Percentiles rank a stretch among this genome's conserved stretches.
These are phyloP conservation scores for Catharus bicknelli DNA, from an alignment of 2,113 vertebrate species.

Conservation along the genomic window DNA sequence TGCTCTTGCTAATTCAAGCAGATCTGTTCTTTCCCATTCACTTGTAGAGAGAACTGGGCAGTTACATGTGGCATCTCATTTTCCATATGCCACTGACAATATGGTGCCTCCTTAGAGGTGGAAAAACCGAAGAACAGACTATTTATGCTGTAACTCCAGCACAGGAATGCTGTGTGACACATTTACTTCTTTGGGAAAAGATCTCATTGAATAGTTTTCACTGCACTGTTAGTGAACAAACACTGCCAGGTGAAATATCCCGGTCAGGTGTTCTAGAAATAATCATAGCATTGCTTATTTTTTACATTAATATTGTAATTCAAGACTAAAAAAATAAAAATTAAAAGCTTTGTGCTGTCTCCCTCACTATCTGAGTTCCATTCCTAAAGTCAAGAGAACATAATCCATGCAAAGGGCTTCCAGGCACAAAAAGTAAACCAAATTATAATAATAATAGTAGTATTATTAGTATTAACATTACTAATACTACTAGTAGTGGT, in stretches of 20 bases:
- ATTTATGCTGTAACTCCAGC: background rate
- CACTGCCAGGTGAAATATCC: background rate
- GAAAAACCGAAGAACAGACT: background rate
- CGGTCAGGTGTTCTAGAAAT: background rate
- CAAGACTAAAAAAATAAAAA: background rate
- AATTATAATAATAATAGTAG: background rate
- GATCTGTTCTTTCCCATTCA: background rate
- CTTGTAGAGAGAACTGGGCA: background rate
- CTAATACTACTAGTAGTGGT: background rate
- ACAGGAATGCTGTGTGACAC: background rate
- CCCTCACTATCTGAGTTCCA: background rate
- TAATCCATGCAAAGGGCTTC: background rate
- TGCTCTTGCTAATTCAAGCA: background rate
- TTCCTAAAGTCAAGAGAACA: background rate
- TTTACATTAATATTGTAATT: background rate
- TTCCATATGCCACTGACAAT: background rate
- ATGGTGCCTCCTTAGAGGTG: background rate
- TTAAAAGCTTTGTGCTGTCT: background rate
- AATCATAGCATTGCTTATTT: background rate
- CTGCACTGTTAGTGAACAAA: background rate
- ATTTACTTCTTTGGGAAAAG: background rate
- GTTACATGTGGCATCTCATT: background rate
- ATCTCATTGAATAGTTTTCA: background rate
- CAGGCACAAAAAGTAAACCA: background rate
- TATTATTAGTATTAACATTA: background rate